A percentile compares a stretch with the other conserved stretches of the same genome.
phyloP scores from a whole-genome alignment of 2,888 invertebrate species.

The Mystacides longicornis region DNA sequence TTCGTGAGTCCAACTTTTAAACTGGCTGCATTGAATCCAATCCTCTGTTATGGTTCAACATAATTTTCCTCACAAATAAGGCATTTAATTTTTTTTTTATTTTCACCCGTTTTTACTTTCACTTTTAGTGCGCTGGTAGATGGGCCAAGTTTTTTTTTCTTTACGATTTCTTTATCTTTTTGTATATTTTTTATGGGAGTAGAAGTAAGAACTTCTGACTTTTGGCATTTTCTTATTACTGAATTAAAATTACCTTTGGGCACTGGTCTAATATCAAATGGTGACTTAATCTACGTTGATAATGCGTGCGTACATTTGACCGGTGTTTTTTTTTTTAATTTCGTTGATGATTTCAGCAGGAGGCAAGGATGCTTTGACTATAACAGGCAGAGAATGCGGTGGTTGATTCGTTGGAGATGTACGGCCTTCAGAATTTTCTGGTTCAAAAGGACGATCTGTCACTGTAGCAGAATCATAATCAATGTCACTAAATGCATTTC shows the following conservation, averaged over 20 bases:
- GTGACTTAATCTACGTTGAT: conserved; percentile 5
- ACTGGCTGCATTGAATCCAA: conserved; percentile 4
- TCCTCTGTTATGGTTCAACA: conserved; percentile 5
- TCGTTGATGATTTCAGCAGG: conserved; percentile 3
- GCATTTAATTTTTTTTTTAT: too few relatives aligned
- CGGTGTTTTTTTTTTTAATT: conserved; percentile 4
- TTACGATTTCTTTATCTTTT: not conserved
- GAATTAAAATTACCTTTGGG: conserved; percentile 1
- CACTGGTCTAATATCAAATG: conserved; percentile 4
- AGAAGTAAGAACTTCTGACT: conserved; percentile 6
- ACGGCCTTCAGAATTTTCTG: conserved; percentile 2
- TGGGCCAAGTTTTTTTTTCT: not conserved
- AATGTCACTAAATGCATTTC: conserved; percentile 6
- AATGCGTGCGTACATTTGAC: conserved; percentile 4
- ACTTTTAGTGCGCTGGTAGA: conserved; percentile 2
- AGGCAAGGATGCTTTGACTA: conserved; percentile 1
- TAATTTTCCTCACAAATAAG: conserved; percentile 2
- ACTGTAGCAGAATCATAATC: conserved; percentile 4
- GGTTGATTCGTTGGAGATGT: conserved; percentile 4
- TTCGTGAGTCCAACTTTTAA: conserved; percentile 4
- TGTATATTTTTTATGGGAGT: conserved; percentile 4
- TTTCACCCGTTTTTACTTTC: conserved; percentile 1
- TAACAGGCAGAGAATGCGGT: conserved; percentile 4
- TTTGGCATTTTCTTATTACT: conserved; percentile 2
- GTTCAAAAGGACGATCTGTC: conserved; percentile 3